These are phyloP conservation scores for Tetragnatha montana DNA, from an alignment of 2,888 invertebrate species.

Conservation along the genomic window DNA sequence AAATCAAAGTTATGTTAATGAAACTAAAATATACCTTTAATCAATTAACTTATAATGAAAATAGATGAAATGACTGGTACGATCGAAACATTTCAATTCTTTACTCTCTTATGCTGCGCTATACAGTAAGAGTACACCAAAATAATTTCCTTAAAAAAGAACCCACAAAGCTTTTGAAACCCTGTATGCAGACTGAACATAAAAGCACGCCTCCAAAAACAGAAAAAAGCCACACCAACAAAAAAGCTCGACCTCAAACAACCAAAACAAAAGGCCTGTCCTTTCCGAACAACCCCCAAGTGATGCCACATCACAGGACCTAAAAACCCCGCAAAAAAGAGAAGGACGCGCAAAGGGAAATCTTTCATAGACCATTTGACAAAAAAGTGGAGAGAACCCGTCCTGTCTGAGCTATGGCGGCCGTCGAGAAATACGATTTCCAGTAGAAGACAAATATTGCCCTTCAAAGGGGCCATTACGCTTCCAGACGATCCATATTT, in stretches of 20 bases:
- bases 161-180: background rate
- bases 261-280: background rate
- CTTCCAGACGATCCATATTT: constrained; percentile 51
- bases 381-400: constrained; percentile 43
- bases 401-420: constrained; percentile 31
- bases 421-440: constrained; percentile 59
- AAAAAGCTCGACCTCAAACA: background rate
- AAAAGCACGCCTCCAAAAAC: background rate
- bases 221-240: background rate
- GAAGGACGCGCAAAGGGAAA: constrained; percentile 46
- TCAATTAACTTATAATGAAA: too few relatives aligned
- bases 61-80: too few relatives aligned
- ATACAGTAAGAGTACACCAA: background rate
- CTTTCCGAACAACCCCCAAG: background rate
- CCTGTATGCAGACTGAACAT: background rate
- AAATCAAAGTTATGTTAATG: too few relatives aligned
- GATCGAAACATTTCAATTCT: background rate
- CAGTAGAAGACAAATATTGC: constrained; percentile 64
- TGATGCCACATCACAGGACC: background rate
- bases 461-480: constrained; percentile 47
- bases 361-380: constrained; percentile 65
- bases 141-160: background rate
- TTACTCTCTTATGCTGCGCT: background rate
- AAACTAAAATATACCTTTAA: too few relatives aligned
- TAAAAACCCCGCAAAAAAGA: background rate